Conservation (phyloP, 2,888 invertebrate genomes). For the Pelosia muscerda region DNA sequence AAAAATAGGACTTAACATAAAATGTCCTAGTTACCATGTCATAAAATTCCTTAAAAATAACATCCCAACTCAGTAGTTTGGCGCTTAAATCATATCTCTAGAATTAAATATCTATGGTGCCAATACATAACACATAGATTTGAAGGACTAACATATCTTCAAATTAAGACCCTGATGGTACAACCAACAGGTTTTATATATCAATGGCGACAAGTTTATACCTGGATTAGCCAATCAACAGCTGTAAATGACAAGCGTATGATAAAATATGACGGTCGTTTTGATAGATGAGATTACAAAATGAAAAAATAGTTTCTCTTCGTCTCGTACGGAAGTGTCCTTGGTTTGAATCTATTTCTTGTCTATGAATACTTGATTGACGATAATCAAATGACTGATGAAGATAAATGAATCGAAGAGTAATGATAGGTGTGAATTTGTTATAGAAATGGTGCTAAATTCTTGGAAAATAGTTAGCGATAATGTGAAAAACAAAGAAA, state of each 20-base stretch:
- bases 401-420: background rate
- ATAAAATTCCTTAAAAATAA: no score
- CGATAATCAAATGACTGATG: background rate
- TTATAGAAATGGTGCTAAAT: background rate
- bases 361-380: background rate
- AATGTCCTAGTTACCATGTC: no score
- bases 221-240: slow-evolving; percentile 44
- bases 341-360: background rate
- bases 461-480: background rate
- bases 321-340: background rate
- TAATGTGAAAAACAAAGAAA: background rate
- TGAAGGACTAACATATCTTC: slow-evolving; percentile 15
- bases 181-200: slow-evolving; percentile 7
- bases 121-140: background rate
- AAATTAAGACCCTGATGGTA: slow-evolving; percentile 1
- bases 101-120: background rate
- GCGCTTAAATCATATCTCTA: no score
- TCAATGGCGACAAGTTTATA: slow-evolving; percentile 51
- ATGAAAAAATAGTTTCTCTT: background rate
- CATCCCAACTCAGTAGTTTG: no score
- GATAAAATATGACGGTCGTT: slow-evolving; percentile 42
- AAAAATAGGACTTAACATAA: no score
- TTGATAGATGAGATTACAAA: slow-evolving; percentile 34
- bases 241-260: slow-evolving; percentile 42
- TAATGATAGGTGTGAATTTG: background rate